A percentile compares a stretch with the other conserved stretches of the same genome.
phyloP scores from a whole-genome alignment of 2,797 vertebrate species.

The Clamator glandarius region DNA sequence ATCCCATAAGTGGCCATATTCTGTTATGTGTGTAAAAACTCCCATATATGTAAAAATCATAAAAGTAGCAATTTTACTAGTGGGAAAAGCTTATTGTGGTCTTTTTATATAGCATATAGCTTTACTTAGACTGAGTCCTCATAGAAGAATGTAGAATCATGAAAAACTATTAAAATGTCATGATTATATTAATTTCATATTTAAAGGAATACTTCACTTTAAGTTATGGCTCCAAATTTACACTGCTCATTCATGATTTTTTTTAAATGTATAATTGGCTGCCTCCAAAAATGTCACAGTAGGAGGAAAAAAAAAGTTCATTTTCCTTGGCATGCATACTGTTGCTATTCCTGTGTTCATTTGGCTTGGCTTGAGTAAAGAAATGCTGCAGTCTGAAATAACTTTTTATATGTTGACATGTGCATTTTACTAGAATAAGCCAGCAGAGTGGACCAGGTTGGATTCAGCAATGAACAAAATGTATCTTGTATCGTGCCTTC shows the following conservation, averaged over 20 bases:
- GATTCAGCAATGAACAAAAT: slow-evolving; percentile 80
- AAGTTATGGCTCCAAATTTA: slow-evolving; percentile 63
- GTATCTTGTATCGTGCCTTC: slow-evolving; percentile 20
- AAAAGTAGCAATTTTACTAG: slow-evolving; percentile 60
- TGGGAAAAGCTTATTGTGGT: slow-evolving; percentile 60
- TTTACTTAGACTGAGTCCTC: slow-evolving; percentile 40
- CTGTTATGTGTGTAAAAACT: slow-evolving; percentile 28
- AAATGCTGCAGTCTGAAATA: slow-evolving; percentile 69
- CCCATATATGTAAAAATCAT: slow-evolving; percentile 38
- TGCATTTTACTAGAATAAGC: slow-evolving; percentile 77
- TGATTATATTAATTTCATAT: slow-evolving; percentile 60
- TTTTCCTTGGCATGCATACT: slow-evolving; percentile 65
- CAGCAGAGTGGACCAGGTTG: slow-evolving; percentile 76
- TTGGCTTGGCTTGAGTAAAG: slow-evolving; percentile 55
- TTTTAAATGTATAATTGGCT: slow-evolving; percentile 69
- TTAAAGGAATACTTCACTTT: slow-evolving; percentile 63
- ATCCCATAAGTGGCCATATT: slow-evolving; percentile 54
- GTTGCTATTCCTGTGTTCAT: slow-evolving; percentile 67
- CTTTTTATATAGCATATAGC: slow-evolving; percentile 47
- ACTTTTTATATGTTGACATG: slow-evolving; percentile 72
- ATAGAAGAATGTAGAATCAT: slow-evolving; percentile 38
- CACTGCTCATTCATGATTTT: slow-evolving; percentile 73
- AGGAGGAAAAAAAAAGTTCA: slow-evolving; percentile 57
- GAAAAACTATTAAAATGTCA: slow-evolving; percentile 58
- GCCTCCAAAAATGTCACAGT: slow-evolving; percentile 72